Evolutionary conservation across 2,113 vertebrate species (phyloP).

Genomic region (human): DNA sequence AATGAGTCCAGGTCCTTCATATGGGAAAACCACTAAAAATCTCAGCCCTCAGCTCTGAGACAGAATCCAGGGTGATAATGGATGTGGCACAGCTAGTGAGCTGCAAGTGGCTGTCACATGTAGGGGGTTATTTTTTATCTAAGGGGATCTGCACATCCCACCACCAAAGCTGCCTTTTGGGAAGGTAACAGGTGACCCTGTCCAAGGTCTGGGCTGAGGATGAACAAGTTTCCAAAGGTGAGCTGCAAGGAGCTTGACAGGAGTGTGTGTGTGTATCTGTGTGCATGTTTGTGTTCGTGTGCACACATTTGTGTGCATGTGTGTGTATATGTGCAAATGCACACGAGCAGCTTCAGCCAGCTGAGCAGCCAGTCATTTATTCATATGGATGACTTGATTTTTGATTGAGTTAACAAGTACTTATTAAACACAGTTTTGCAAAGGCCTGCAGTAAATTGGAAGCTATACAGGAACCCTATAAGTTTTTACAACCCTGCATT

Average conservation of each 20-base stretch:
- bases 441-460: constrained; percentile 6
- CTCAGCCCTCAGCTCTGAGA: not conserved
- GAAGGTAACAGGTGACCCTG: not conserved
- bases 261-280: too few species aligned
- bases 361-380: not conserved
- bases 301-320: too few species aligned
- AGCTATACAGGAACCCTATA: not conserved
- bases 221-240: not conserved
- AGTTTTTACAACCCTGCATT: not conserved
- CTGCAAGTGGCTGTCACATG: not conserved
- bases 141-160: not conserved
- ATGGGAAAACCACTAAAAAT: not conserved
- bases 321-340: fast-evolving
- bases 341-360: not conserved
- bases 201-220: not conserved
- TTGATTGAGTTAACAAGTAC: constrained; percentile 21
- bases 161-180: not conserved
- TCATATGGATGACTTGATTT: constrained; percentile 21
- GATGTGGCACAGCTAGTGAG: fast-evolving
- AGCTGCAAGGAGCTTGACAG: not conserved
- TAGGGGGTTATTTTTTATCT: not conserved
- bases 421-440: constrained; percentile 16
- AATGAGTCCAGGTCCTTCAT: not conserved
- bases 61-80: not conserved
- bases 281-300: not conserved